phyloP scores from a whole-genome alignment of 2,113 vertebrate species.

The Sinosuthora webbiana region DNA sequence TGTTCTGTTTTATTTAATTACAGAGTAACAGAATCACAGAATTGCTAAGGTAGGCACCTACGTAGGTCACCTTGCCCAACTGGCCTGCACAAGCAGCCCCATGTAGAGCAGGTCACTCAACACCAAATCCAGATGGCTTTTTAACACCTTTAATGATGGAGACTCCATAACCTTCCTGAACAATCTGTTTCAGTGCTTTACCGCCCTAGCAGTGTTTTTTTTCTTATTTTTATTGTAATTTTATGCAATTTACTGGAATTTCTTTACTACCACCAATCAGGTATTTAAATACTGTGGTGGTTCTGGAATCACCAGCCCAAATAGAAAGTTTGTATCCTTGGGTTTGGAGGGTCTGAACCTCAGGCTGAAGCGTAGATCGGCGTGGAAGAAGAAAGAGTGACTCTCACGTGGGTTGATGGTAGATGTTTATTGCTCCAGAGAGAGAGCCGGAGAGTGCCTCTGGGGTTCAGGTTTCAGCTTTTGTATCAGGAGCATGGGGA shows the following conservation, averaged over 20 bases:
- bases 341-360: too few species aligned
- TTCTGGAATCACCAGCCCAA: too few species aligned
- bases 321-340: too few species aligned
- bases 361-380: too few species aligned
- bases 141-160: not conserved
- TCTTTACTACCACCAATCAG: not conserved
- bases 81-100: not conserved
- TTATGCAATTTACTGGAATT: not conserved
- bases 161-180: not conserved
- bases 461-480: too few species aligned
- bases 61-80: not conserved
- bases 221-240: not conserved
- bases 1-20: not conserved
- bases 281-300: too few species aligned
- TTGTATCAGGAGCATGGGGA: too few species aligned
- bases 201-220: not conserved
- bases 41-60: not conserved
- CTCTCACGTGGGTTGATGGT: too few species aligned
- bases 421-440: too few species aligned
- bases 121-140: not conserved
- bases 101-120: not conserved
- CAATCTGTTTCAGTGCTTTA: not conserved
- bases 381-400: too few species aligned
- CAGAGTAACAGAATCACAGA: not conserved
- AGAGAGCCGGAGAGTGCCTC: too few species aligned